Percentiles rank a stretch among this genome's conserved stretches.
phyloP scores from a whole-genome alignment of 2,888 invertebrate genomes.

The Agrochola litura region DNA sequence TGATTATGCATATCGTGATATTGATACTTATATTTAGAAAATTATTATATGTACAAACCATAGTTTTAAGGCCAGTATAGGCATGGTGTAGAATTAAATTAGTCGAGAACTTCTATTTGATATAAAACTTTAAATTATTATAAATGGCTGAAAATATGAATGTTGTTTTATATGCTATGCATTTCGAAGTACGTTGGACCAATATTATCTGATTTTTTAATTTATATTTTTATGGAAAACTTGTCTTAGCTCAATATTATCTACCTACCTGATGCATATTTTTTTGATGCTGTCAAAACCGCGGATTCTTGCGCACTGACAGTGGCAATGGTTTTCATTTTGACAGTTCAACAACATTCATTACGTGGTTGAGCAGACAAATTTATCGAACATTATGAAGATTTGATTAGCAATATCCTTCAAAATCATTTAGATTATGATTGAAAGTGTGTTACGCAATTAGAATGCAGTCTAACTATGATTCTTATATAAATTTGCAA shows the following conservation, averaged over 20 bases:
- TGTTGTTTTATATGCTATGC: slow-evolving; percentile 4
- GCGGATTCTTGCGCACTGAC: no score
- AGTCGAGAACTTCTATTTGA: slow-evolving; percentile 10
- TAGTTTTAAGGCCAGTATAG: slow-evolving; percentile 34
- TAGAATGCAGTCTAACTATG: background rate
- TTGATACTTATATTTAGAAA: slow-evolving; percentile 52
- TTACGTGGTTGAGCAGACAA: no score
- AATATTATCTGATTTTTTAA: slow-evolving; percentile 14
- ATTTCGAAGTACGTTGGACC: slow-evolving; percentile 32
- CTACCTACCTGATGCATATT: background rate
- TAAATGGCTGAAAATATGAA: slow-evolving; percentile 8
- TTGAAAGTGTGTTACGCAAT: no score
- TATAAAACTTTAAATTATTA: slow-evolving; percentile 2
- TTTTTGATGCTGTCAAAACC: background rate
- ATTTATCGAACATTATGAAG: no score
- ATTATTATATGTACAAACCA: slow-evolving; percentile 55
- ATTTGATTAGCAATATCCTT: no score
- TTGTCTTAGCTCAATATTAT: background rate
- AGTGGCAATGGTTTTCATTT: no score
- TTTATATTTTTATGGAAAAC: slow-evolving; percentile 2
- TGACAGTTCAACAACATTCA: no score
- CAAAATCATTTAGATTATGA: no score
- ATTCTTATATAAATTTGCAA: background rate
- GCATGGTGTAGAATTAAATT: slow-evolving; percentile 28
- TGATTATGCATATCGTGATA: slow-evolving; percentile 67